Evolutionary conservation across 2,888 invertebrate species (phyloP), one percentile per base, ranked within the genome.

Genomic region (Cantharis rustica): DNA sequence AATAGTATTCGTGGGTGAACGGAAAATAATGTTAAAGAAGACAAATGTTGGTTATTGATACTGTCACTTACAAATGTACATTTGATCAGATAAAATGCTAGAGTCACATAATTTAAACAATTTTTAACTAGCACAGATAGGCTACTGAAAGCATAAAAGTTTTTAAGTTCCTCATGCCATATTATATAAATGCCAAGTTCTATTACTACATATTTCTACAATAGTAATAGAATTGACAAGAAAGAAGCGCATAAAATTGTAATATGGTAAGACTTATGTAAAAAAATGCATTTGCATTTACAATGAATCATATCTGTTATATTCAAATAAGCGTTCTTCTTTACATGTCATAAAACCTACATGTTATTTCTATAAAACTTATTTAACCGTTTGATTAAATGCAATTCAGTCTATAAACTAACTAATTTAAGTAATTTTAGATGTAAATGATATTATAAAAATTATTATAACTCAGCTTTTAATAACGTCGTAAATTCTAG

Each of bases 31-130:
- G 79, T 81, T 80, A 77, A 83, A 82, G 79, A 82, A 83, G 84
- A 85, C 85, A 86, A 85, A 86, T 85, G 85, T 82, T 82, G 82
- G 82, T 86, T 86, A 85, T 85, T 85, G 86, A 85, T 86, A 85
- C 85, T 84, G 85, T 84, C 85, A 85, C 85, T 85, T 85, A 84
- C 84, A 85, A 85, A 85, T 85, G 84, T 84, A 84, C 83, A 80
- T 78, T 77, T 78, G 83, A 85, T 85, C 85, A 84, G 84, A 85
- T 84, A 83, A 82, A 80, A 76, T 70, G 71, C 75, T 71, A 68
- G 75, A 77, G 73, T 73, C 74, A 69, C 75, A 79, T 79, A 77
- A 79, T 79, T 77, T 77, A 77, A 71, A 73, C 69, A 77, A 77
- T 77, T 77, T 74, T 75, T 72, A 64, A 66, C 71, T 26, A 64